Base-by-base conservation (phyloP, 2,888 invertebrate genomes). In the Lydus trimaculatus region DNA sequence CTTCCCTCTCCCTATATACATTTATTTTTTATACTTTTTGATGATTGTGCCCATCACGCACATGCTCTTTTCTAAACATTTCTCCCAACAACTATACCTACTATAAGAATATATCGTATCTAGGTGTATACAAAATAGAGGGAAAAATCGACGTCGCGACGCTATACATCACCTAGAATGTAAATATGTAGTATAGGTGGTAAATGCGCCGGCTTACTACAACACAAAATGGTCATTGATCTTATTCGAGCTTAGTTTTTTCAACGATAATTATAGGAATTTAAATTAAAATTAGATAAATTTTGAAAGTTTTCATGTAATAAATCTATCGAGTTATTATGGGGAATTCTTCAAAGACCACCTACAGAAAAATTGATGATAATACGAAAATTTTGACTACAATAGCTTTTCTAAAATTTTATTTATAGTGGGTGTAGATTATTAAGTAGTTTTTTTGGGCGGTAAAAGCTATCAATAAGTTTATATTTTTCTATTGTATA, bases 1-100 rank as follows among this genome's bases (percentile, higher is more conserved):
- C 72, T 72, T 73, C 75, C 73, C 72, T 69, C 67, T 71, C 60
- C 28, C 11, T 7, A 2, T 33, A 70, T 58, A 58, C 60, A 39
- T 58, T 63, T 59, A 58, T 15, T 69, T 71, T 56, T 61, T 52
- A 63, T 63, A 58, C 64, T 61, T 31, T n/a, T 25, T 25, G 69
- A 67, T 73, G 66, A 60, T 63, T 70, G 36, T 64, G 60, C 58
- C 56, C 56, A 2, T 31, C 63, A 70, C 70, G 72, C 74, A 72
- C 71, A 72, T 72, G 73, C 72, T 62, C 71, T 43, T 70, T 73
- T 63, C 58, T 15, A 61, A 61, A 33, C n/a, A 31, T 63, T 63
- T 63, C 59, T 43, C 17, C 31, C 39, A 63, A 48, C 23, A 36
- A 31, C 58, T 11, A n/a, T n/a, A n/a, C n/a, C n/a, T n/a, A n/a